phyloP scores from a whole-genome alignment of 2,888 invertebrate species.

The Tachina fera region DNA sequence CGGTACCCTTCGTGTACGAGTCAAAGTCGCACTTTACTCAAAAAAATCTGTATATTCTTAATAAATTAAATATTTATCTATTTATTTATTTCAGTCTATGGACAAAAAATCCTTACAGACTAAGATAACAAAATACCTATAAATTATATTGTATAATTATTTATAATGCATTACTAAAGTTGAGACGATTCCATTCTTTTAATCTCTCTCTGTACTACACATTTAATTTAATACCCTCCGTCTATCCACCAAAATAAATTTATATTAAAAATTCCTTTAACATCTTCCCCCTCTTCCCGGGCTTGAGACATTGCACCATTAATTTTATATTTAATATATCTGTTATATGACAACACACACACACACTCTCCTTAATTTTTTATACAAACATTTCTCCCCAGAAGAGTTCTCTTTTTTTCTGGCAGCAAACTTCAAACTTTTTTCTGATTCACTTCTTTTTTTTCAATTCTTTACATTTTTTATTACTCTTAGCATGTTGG shows the following conservation, averaged over 20 bases:
- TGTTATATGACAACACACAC: slow-evolving; percentile 8
- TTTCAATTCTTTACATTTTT: slow-evolving; percentile 16
- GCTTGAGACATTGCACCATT: not conserved
- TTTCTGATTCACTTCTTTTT: slow-evolving; percentile 28
- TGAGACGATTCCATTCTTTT: slow-evolving; percentile 19
- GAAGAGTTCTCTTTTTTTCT: slow-evolving; percentile 7
- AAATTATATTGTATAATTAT: too few relatives aligned
- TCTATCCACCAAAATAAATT: slow-evolving; percentile 12
- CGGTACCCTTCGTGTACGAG: too few relatives aligned
- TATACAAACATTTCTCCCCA: slow-evolving; percentile 28
- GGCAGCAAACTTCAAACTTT: slow-evolving; percentile 3
- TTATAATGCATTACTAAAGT: too few relatives aligned
- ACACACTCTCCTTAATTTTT: slow-evolving; percentile 49
- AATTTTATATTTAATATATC: slow-evolving; percentile 24
- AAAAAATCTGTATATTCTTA: too few relatives aligned
- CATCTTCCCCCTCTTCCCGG: not conserved
- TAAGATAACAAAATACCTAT: too few relatives aligned
- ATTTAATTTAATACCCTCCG: slow-evolving; percentile 17
- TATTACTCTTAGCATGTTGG: slow-evolving; percentile 36
- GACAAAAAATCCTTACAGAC: too few relatives aligned
- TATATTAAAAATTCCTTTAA: slow-evolving; percentile 17
- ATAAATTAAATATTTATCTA: too few relatives aligned
- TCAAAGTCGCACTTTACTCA: too few relatives aligned
- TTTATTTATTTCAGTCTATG: too few relatives aligned
- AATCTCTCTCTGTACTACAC: not conserved